phyloP scores from a whole-genome alignment of 2,888 invertebrate species.

The Leptura quadrifasciata region DNA sequence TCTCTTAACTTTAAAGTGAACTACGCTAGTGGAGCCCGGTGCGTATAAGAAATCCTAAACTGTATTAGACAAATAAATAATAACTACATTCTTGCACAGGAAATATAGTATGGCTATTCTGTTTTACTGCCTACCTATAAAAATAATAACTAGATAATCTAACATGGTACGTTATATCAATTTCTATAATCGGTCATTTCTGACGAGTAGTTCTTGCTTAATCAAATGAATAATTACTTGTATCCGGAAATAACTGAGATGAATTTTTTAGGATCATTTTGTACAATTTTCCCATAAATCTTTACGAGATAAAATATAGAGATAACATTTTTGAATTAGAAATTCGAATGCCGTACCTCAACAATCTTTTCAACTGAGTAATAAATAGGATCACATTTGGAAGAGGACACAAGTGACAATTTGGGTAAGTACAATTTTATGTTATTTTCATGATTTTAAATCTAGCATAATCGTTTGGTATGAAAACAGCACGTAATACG shows the following conservation, averaged over 20 bases:
- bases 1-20: not conserved
- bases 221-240: slow-evolving; percentile 7
- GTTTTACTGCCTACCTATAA: not conserved
- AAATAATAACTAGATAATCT: slow-evolving; percentile 12
- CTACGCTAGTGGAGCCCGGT: not conserved
- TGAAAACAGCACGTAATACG: too few species aligned
- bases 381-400: too few species aligned
- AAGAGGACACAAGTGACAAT: too few species aligned
- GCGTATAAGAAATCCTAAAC: slow-evolving; percentile 19
- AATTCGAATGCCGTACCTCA: not conserved
- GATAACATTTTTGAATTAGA: not conserved
- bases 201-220: not conserved
- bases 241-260: not conserved
- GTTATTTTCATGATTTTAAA: too few species aligned
- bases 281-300: not conserved
- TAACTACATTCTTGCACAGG: slow-evolving; percentile 27
- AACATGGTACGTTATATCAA: slow-evolving; percentile 5
- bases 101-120: slow-evolving; percentile 16
- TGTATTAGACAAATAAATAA: slow-evolving; percentile 9
- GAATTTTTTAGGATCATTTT: not conserved
- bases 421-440: too few species aligned
- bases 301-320: not conserved
- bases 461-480: too few species aligned
- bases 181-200: slow-evolving; percentile 1
- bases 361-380: not conserved